These are phyloP conservation scores for Hydrocynus forskahlii DNA, from an alignment of 2,797 vertebrate genomes.

Conservation along the genomic window DNA sequence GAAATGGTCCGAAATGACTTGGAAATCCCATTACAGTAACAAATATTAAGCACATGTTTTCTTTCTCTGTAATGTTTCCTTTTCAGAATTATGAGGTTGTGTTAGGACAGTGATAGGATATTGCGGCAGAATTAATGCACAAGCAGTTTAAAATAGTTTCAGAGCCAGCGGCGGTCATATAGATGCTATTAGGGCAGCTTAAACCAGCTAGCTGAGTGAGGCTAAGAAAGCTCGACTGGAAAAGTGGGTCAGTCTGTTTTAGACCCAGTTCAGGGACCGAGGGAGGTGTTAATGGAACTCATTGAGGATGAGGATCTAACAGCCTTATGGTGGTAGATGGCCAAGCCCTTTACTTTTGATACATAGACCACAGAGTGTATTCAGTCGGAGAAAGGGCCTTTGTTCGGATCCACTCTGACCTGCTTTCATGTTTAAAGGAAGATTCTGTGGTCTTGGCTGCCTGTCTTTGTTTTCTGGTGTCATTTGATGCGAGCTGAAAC, in stretches of 20 bases:
- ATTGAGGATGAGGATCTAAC: conserved; percentile 25
- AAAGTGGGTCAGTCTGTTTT: conserved; percentile 18
- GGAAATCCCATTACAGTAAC: no score
- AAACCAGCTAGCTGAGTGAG: neutral
- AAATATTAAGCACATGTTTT: no score
- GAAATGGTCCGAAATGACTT: no score
- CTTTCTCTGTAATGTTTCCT: no score
- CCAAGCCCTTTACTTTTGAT: neutral
- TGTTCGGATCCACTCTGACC: neutral
- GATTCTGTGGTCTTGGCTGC: neutral
- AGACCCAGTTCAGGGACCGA: conserved; percentile 32
- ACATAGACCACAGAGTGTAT: neutral
- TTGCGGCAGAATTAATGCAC: no score
- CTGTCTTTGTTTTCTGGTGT: neutral
- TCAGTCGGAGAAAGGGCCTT: neutral
- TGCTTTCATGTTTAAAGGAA: neutral
- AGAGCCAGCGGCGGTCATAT: no score
- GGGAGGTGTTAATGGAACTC: conserved; percentile 31
- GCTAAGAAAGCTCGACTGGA: neutral
- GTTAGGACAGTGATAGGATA: no score
- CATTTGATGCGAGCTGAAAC: neutral
- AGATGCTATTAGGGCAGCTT: neutral
- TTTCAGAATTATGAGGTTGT: no score
- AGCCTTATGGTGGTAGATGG: conserved; percentile 19
- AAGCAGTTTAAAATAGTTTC: no score